phyloP scores from a whole-genome alignment of 2,113 vertebrate species.

The Lampris incognitus region DNA sequence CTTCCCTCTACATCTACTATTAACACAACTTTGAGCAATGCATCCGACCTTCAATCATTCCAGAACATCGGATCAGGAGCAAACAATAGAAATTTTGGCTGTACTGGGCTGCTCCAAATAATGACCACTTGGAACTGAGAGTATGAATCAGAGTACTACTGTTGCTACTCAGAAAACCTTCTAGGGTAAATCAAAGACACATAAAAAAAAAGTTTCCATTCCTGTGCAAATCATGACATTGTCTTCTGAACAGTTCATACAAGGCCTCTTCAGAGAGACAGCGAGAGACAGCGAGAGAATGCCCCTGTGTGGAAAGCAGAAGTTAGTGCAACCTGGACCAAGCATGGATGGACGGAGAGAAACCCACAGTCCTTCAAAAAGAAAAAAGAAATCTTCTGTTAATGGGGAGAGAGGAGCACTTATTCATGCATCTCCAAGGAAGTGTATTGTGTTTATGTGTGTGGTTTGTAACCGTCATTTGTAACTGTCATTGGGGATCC shows the following conservation, averaged over 20 bases:
- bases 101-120: conserved; percentile 13
- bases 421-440: background rate
- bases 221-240: conserved; percentile 62
- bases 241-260: conserved; percentile 52
- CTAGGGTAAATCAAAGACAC: conserved; percentile 58
- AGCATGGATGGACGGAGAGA: conserved; percentile 62
- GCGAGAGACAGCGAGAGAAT: conserved; percentile 52
- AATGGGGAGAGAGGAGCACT: background rate
- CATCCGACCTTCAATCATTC: no score
- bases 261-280: conserved; percentile 29
- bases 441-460: conserved; percentile 16
- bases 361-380: background rate
- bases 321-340: conserved; percentile 75
- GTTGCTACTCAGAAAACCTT: conserved; percentile 24
- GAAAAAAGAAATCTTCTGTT: background rate
- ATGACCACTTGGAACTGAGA: background rate
- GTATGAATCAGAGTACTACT: conserved; percentile 7
- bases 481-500: no score
- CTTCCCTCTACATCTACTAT: background rate
- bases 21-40: no score
- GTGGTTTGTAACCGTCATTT: no score
- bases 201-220: conserved; percentile 51
- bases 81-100: background rate
- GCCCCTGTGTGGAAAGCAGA: conserved; percentile 53
- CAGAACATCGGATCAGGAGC: no score